A percentile compares a stretch with the other conserved stretches of the same genome.
phyloP scores from a whole-genome alignment of 2,113 vertebrate genomes.

The Nothobranchius furzeri region DNA sequence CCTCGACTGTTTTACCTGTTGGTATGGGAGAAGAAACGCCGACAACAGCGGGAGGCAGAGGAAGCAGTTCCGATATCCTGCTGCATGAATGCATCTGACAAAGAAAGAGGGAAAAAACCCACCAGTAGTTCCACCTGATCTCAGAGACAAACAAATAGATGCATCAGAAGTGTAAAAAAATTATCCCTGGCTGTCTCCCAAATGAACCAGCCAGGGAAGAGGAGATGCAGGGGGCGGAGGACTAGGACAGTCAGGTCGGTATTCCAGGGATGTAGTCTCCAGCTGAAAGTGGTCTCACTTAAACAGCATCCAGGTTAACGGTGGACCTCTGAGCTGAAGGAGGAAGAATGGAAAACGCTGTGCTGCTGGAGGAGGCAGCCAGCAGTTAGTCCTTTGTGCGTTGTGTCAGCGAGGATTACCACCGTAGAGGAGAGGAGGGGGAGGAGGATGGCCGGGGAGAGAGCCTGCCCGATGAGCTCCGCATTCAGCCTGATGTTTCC shows the following conservation, averaged over 20 bases:
- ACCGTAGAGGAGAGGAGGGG: constrained; percentile 39
- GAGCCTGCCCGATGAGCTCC: constrained; percentile 34
- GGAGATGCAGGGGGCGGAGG: constrained; percentile 40
- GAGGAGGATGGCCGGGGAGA: constrained; percentile 48
- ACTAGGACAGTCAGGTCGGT: constrained; percentile 38
- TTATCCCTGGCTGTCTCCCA: constrained; percentile 31
- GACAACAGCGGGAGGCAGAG: constrained; percentile 32
- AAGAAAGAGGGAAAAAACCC: constrained; percentile 2
- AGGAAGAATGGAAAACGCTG: constrained; percentile 32
- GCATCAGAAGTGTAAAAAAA: background rate
- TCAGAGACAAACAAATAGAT: constrained; percentile 4
- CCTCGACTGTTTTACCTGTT: constrained; percentile 64
- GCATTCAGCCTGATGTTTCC: constrained; percentile 55
- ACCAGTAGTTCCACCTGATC: constrained; percentile 32
- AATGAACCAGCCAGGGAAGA: constrained; percentile 52
- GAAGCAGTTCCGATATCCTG: constrained; percentile 38
- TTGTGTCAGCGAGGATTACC: constrained; percentile 76
- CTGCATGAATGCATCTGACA: constrained; percentile 41
- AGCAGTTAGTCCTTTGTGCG: constrained; percentile 69
- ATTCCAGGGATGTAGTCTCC: constrained; percentile 45
- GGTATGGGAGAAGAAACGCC: constrained; percentile 31
- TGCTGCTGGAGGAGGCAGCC: constrained; percentile 53
- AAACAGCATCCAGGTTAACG: constrained; percentile 35
- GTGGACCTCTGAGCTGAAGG: constrained; percentile 32
- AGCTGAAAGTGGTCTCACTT: constrained; percentile 31